Base-by-base conservation (phyloP, 2,113 vertebrate genomes). In the Osmerus eperlanus region DNA sequence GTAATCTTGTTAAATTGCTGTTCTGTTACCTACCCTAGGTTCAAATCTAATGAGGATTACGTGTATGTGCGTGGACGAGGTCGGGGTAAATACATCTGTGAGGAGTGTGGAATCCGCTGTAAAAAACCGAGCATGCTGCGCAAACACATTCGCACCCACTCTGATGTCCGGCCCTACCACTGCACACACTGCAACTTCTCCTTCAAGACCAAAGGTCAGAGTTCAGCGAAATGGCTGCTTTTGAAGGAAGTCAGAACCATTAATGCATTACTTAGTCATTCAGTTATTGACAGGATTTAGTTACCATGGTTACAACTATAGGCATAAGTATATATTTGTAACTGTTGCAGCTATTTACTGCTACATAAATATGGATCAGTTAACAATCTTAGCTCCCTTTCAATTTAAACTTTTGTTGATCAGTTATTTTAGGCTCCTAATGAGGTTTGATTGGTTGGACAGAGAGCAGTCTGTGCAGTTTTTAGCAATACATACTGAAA, bases 41-140 rank as follows among this genome's bases (percentile, higher is more conserved):
- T 93, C 88, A 99, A 99, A 83, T 99, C 97, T 51, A 99, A 98
- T 5, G 97, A 99, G 87, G 97, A 99, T 65, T 99, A 99, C 68
- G 95, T 99, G 4, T 99, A 99, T 41, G 96, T 99, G 29, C 94
- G 97, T 41, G 97, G 97, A 3, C 93, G 97, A 80, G 97, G 97
- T 73, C 93, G 97, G 71, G 97, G 97, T 67, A 98, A 99, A 77
- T 99, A 98, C 78, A 98, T 99, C 85, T 99, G 97, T 84, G 97
- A 99, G 77, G 97, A 99, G 78, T 99, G 97, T 85, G 97, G 97
- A 36, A 99, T 99, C 74, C 96, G 97, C 71, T 99, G 96, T 87
- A 99, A 99, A 90, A 99, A 99, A 66, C 97, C 97, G 72, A 99
- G 97, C 85, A 99, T 99, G 97, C 89, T 99, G 77, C 97, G 96